phyloP scores from a whole-genome alignment of 2,888 invertebrate species.

The Dynastes hyllus region DNA sequence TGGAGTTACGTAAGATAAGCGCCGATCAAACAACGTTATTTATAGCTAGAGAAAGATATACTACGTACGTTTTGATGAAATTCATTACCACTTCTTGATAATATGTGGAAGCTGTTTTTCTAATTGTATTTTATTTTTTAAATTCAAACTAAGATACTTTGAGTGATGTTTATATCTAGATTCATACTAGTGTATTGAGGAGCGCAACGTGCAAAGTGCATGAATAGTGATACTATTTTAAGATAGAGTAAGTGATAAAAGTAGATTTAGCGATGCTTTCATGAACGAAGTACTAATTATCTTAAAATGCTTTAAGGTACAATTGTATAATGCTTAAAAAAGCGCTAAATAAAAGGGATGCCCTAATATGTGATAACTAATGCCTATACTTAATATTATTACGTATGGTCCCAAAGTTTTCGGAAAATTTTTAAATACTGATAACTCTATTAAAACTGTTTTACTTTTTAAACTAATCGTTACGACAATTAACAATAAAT shows the following conservation, averaged over 20 bases:
- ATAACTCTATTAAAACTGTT: no score
- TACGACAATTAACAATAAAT: no score
- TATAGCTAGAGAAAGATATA: constrained; percentile 5
- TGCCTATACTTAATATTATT: no score
- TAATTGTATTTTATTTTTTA: background rate
- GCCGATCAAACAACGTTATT: constrained; percentile 18
- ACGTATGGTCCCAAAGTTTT: no score
- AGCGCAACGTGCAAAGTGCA: constrained; percentile 24
- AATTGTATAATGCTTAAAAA: no score
- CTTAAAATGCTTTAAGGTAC: no score
- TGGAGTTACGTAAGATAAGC: background rate
- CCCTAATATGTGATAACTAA: no score
- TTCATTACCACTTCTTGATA: background rate
- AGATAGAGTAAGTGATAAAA: constrained; percentile 31
- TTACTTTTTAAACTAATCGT: no score
- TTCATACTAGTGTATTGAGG: background rate
- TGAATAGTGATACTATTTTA: constrained; percentile 26
- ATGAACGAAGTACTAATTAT: background rate
- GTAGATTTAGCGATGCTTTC: constrained; percentile 1
- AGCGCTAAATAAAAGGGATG: no score
- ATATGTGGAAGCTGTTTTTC: background rate
- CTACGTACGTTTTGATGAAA: constrained; percentile 2
- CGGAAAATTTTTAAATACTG: no score
- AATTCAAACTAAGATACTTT: background rate
- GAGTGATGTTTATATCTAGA: background rate